Base-by-base conservation (phyloP, 2,888 invertebrate species). In the Eilema depressum region DNA sequence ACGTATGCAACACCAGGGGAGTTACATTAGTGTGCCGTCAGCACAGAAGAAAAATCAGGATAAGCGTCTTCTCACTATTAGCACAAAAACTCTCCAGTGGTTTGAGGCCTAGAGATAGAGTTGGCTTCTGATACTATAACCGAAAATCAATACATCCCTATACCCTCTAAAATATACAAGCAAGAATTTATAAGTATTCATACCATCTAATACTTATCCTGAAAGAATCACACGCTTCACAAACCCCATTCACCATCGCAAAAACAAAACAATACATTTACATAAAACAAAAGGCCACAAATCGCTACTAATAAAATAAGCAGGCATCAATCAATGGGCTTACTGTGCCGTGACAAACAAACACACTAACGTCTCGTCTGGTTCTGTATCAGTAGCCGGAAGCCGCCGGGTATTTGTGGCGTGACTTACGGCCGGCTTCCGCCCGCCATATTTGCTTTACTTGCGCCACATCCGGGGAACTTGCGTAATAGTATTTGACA, bases 371-470 rank as follows among this genome's bases (percentile, higher is more conserved):
- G 84, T 81, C 75, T 77, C 78, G 82, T 82, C 85, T 84, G 85
- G 86, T 85, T 79, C 85, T 82, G 83, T 82, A 68, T 67, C 70
- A 71, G 71, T 84, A 77, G 73, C 90, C 90, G 93, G 93, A 93
- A 89, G 89, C 84, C 84, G 81, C 84, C 86, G 89, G 88, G 90
- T 85, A 85, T 89, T 89, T 88, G 89, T 84, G 91, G 93, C 93
- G 92, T 94, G 93, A 94, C 93, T 93, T 93, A 94, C 94, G 93
- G 89, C 85, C 91, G 89, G 86, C 93, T 88, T 93, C 94, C 93
- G 92, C 82, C 85, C 84, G 89, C 93, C 93, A 93, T 94, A 93
- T 94, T 93, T 93, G 91, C 93, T 90, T 91, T 91, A 89, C 90
- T 91, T 89, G 88, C 88, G 82, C 87, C 83, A 82, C 84, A 85